Base-by-base conservation (phyloP, 2,797 vertebrate genomes). In the Peromyscus attwateri region DNA sequence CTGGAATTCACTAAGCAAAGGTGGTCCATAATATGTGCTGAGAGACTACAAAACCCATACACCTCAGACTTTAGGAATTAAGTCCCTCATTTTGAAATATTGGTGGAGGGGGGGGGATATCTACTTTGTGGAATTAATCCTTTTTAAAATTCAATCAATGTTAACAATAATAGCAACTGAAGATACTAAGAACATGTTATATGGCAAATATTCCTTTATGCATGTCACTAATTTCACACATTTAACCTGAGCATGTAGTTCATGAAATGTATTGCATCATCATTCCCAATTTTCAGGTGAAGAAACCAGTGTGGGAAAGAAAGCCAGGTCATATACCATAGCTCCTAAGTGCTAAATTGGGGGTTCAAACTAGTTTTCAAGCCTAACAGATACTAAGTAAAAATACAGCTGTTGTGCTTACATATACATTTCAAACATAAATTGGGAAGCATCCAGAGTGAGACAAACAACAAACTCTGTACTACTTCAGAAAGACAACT, bases 51-150 rank as follows among this genome's bases (percentile, higher is more conserved):
- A 95, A 94, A 87, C 2, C 3, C 6, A 77, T 70, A 46, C 10
- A 81, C 83, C 40, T 91, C 37, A 87, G 14, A 11, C 10, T 31
- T 68, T 71, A 87, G 43, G 19, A 87, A 88, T 68, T 1, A 7
- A 93, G 14, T 52, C 4, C 87, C 21, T 82, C 92, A 84, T 84
- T 94, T 85, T 71, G 84, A 92, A 82, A 95, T 80, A 17, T 2
- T 85, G 13, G 9, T 88, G 17, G 17, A 52, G 62, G 3, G 52
- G 62, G 3, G 52, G 49, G 7, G 1, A 25, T 0, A 68, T 62
- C 27, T 95, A 16, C 5, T 3, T 49, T 84, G 46, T 75, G n/a
- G 17, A 93, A 92, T 37, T 68, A 85, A 10, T 43, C 49, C 27
- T 87, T 90, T 68, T 76, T 82, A 96, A 96, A 82, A 23, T 10